phyloP scores from a whole-genome alignment of 2,113 vertebrate genomes.

The Odontesthes bonariensis region DNA sequence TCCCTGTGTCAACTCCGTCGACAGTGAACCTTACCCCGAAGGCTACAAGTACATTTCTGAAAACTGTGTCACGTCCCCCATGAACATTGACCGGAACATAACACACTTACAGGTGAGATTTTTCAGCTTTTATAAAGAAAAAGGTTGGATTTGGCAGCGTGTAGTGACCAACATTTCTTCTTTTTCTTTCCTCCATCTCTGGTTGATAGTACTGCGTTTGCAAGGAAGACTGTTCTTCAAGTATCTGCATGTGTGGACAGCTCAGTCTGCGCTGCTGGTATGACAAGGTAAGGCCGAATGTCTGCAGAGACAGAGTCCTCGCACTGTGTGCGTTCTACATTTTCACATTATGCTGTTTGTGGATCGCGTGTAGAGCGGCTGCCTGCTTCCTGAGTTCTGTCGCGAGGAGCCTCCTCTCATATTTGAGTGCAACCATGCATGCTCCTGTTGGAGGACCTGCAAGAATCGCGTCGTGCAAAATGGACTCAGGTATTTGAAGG shows the following conservation, averaged over 20 bases:
- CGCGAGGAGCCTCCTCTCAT: slow-evolving; percentile 93
- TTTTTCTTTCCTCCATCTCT: background rate
- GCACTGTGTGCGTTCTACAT: background rate
- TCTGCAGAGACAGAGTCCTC: background rate
- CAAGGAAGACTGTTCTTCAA: slow-evolving; percentile 96
- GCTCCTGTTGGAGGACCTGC: slow-evolving; percentile 96
- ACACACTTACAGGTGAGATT: slow-evolving; percentile 92
- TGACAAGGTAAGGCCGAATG: slow-evolving; percentile 87
- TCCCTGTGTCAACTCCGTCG: slow-evolving; percentile 92
- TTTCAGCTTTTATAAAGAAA: background rate
- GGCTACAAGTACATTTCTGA: slow-evolving; percentile 96
- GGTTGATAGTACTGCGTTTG: slow-evolving; percentile 93
- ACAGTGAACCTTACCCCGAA: slow-evolving; percentile 88
- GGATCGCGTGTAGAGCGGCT: slow-evolving; percentile 82
- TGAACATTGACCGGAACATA: slow-evolving; percentile 97
- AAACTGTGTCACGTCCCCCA: slow-evolving; percentile 97
- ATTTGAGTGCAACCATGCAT: slow-evolving; percentile 98
- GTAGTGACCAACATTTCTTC: background rate
- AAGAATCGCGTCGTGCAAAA: slow-evolving; percentile 97
- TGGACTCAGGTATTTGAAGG: slow-evolving; percentile 86
- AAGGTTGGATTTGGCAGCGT: background rate
- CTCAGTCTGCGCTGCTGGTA: slow-evolving; percentile 99
- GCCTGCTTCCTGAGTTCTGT: slow-evolving; percentile 96
- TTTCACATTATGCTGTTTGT: no score
- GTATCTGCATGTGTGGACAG: slow-evolving; percentile 97